These are phyloP conservation scores for Callinectes sapidus DNA, from an alignment of 2,888 invertebrate genomes.

Conservation along the genomic window DNA sequence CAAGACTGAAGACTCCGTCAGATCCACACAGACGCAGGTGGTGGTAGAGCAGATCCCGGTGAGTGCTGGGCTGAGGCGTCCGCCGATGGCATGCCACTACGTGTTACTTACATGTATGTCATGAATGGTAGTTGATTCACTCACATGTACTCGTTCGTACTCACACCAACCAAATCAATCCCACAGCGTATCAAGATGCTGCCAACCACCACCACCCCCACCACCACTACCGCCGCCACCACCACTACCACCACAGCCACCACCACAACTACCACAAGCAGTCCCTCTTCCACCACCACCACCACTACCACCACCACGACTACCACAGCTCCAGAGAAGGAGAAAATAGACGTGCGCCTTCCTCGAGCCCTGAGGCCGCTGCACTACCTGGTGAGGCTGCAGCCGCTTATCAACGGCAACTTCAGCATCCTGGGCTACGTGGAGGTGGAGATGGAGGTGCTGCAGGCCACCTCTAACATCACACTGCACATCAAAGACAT, in stretches of 20 bases:
- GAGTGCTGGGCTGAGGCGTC: not conserved
- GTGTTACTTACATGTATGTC: not conserved
- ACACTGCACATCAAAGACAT: slow-evolving; percentile 79
- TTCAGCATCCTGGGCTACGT: slow-evolving; percentile 73
- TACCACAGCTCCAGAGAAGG: not conserved
- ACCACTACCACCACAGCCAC: not conserved
- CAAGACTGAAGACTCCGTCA: not conserved
- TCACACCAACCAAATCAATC: not conserved
- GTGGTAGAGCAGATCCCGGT: slow-evolving; percentile 5
- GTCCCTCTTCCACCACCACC: slow-evolving; percentile 21
- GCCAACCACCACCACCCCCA: not conserved
- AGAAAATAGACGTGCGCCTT: slow-evolving; percentile 47
- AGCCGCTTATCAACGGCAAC: slow-evolving; percentile 77
- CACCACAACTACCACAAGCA: not conserved
- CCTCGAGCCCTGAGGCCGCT: slow-evolving; percentile 56
- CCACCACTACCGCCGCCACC: not conserved
- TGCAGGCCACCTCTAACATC: slow-evolving; percentile 63
- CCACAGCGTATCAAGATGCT: slow-evolving; percentile 3
- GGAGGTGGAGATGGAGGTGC: slow-evolving; percentile 68
- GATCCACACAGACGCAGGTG: not conserved
- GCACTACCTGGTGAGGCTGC: slow-evolving; percentile 78
- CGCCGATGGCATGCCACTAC: not conserved
- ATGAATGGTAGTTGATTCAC: not conserved
- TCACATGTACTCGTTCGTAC: not conserved
- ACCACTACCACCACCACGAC: not conserved